phyloP scores from a whole-genome alignment of 2,888 invertebrate species.

The Chironomus tentans region DNA sequence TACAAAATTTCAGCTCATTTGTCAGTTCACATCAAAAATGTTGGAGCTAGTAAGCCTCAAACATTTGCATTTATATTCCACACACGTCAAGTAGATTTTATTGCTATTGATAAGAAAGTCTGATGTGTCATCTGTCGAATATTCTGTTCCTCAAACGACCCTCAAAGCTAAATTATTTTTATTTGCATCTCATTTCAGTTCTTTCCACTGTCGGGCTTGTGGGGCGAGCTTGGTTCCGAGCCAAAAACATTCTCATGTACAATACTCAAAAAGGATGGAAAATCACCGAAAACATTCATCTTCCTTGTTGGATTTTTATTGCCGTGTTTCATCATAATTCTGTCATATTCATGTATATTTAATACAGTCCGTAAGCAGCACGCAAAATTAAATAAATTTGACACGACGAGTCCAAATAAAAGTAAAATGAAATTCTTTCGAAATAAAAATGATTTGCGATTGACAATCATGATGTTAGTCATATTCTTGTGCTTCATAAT shows the following conservation, averaged over 20 bases:
- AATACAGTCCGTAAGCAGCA: constrained; percentile 52
- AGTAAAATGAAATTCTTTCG: constrained; percentile 44
- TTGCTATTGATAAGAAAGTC: no score
- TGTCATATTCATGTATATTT: constrained; percentile 79
- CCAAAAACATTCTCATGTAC: constrained; percentile 80
- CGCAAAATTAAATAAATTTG: background rate
- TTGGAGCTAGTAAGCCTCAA: no score
- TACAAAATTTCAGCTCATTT: no score
- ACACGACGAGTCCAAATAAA: constrained; percentile 54
- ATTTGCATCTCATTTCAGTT: constrained; percentile 45
- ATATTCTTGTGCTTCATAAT: constrained; percentile 80
- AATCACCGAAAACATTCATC: constrained; percentile 73
- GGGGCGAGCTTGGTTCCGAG: constrained; percentile 78
- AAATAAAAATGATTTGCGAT: constrained; percentile 40
- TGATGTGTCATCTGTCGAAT: no score
- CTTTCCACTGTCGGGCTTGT: constrained; percentile 69
- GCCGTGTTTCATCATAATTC: constrained; percentile 75
- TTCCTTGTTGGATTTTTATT: constrained; percentile 75
- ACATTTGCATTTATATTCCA: no score
- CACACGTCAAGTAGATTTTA: no score
- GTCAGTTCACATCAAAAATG: no score
- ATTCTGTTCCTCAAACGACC: no score
- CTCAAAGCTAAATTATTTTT: background rate
- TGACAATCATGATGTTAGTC: constrained; percentile 77
- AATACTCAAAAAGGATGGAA: constrained; percentile 65